phyloP scores from a whole-genome alignment of 2,797 vertebrate genomes.

The Psittacula derbiana region DNA sequence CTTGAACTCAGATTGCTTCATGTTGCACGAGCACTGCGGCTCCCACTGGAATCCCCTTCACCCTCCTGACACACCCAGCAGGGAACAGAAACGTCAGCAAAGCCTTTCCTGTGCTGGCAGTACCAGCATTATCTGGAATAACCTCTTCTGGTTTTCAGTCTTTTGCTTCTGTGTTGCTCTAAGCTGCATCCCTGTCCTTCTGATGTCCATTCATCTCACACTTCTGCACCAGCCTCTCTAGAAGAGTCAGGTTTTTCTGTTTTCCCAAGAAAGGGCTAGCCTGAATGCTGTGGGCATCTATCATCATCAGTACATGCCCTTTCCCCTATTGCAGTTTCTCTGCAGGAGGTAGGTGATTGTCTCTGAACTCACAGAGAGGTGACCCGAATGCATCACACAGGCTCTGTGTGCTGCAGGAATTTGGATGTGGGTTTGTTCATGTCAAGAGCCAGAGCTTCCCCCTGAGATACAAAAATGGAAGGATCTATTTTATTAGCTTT shows the following conservation, averaged over 20 bases:
- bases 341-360: background rate
- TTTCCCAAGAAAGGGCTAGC: background rate
- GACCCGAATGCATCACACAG: accelerated
- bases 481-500: background rate
- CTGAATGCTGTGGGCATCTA: background rate
- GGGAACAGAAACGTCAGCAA: background rate
- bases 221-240: background rate
- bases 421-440: background rate
- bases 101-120: background rate
- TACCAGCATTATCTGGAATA: background rate
- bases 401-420: background rate
- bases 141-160: background rate
- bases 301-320: accelerated
- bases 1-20: background rate
- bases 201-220: background rate
- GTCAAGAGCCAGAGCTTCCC: background rate
- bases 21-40: accelerated
- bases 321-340: accelerated
- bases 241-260: background rate
- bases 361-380: background rate
- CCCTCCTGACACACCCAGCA: background rate
- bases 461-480: background rate
- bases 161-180: background rate
- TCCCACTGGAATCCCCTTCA: accelerated
- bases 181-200: background rate